Evolutionary conservation across 2,113 vertebrate species (phyloP).

Genomic region (Dendrocopos noguchii): DNA sequence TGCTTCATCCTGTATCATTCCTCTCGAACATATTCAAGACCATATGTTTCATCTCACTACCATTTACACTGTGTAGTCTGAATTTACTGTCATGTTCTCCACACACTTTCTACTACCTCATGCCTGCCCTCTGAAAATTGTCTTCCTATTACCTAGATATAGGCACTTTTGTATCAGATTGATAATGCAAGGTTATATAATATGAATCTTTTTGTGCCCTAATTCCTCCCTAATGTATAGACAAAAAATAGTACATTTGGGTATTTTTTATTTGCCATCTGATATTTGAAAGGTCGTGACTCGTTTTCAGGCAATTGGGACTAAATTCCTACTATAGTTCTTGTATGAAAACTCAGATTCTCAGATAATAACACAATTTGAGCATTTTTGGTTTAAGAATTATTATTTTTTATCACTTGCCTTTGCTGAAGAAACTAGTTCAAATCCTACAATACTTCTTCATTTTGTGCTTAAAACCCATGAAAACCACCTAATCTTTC

Average conservation of each 20-base stretch:
- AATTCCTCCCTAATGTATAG: not conserved
- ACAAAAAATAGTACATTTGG: not conserved
- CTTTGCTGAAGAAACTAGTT: not conserved
- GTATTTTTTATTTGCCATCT: not conserved
- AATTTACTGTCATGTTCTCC: not conserved
- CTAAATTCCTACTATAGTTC: constrained; percentile 6
- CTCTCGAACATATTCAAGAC: not conserved
- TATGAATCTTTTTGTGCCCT: not conserved
- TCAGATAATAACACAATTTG: not conserved
- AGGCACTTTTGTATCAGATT: not conserved
- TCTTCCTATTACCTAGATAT: not conserved
- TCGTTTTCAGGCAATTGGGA: not conserved
- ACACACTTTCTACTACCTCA: not conserved
- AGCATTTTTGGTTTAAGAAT: not conserved
- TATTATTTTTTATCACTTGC: not conserved
- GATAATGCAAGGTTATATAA: not conserved
- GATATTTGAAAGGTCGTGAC: not conserved
- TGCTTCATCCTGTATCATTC: not conserved
- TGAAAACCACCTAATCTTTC: not conserved
- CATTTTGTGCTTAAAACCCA: not conserved
- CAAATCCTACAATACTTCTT: not conserved
- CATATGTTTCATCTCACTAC: not conserved
- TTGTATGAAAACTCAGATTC: not conserved
- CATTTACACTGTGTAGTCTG: not conserved
- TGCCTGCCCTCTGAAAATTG: not conserved